Base-by-base conservation (phyloP, 2,888 invertebrate genomes). In the Chloroclystis v-ata region DNA sequence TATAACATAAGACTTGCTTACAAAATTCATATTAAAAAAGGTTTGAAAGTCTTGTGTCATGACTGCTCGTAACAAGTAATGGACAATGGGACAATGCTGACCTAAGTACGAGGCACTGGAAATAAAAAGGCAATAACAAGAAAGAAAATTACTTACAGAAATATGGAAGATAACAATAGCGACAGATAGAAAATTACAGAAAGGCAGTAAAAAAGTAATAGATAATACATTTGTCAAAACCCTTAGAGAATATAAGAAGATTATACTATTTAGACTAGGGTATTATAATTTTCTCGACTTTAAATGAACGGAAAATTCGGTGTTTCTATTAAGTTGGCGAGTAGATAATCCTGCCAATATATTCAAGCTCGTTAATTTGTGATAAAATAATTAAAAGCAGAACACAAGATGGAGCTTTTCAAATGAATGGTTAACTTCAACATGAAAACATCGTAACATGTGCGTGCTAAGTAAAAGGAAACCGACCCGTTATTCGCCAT, bases 181-280 rank as follows among this genome's bases (percentile, higher is more conserved):
- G 24, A 8, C 14, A 41, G 26, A 28, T 10, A 44, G 29, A 32
- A 41, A 35, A 29, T 8, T 10, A 33, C 7, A 32, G 28, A 30
- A 32, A 42, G 43, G 46, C 43, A 49, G 49, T 49, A 39, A 43
- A 44, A 43, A 28, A 12, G 28, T 7, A 39, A 16, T 28, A 38
- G 20, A 38, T 45, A 45, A 42, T 44, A 40, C 40, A 32, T 40
- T 28, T 29, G 20, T 1, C 11, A 37, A 29, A 28, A 11, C 13
- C 5, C 24, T 29, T 33, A 5, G n/a, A 3, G 33, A 14, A 1
- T 33, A 9, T 16, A n/a, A n/a, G n/a, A n/a, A n/a, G n/a, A n/a
- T n/a, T n/a, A n/a, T n/a, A n/a, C n/a, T n/a, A n/a, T n/a, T n/a
- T n/a, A n/a, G 33, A 33, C 33, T 33, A 33, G 33, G 20, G 16